Evolutionary conservation across 2,113 vertebrate species (phyloP).

Genomic region (Triplophysa siluroides): DNA sequence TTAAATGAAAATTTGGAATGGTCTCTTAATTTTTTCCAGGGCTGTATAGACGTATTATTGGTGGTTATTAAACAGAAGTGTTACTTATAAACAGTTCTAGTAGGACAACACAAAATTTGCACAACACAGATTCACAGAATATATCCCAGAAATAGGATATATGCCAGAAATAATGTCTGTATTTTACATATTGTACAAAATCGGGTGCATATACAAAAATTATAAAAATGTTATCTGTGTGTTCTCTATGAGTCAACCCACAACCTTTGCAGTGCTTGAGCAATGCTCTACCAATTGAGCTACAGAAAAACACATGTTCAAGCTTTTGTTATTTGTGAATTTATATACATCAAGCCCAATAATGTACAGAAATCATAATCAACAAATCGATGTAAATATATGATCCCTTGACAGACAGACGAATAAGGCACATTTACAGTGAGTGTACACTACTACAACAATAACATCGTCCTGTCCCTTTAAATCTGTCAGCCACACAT

Average conservation of each 20-base stretch:
- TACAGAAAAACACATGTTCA: not conserved
- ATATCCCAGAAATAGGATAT: not conserved
- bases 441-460: not conserved
- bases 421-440: not conserved
- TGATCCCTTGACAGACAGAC: not conserved
- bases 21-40: no score
- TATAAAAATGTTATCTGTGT: no score
- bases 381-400: not conserved
- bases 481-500: slow-evolving; percentile 12
- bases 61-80: no score
- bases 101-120: not conserved
- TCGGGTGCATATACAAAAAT: no score
- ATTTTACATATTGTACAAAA: no score
- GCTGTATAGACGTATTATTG: no score
- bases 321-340: not conserved
- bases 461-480: slow-evolving; percentile 9
- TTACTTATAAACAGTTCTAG: not conserved
- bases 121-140: not conserved
- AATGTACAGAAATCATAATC: not conserved
- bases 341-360: not conserved
- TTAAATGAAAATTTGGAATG: no score
- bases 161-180: no score
- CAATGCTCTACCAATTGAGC: no score
- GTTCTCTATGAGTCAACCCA: no score
- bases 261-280: no score